A percentile compares a stretch with the other conserved stretches of the same genome.
These are phyloP conservation scores for Xanthorhoe spadicearia DNA, from an alignment of 2,888 invertebrate species.

Conservation along the genomic window DNA sequence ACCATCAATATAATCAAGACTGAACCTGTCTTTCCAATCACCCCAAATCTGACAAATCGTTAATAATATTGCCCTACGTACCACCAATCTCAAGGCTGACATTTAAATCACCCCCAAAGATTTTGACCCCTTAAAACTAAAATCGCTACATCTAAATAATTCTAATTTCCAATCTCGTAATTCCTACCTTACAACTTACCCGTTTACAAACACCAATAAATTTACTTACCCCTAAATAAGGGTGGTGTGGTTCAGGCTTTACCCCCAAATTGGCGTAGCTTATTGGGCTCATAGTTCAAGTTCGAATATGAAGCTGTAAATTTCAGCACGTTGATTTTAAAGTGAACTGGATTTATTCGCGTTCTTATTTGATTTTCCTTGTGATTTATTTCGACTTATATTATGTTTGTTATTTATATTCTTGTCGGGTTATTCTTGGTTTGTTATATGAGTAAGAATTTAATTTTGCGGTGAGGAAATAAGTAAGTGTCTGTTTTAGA, in stretches of 20 bases:
- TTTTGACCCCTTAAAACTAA: too few species aligned
- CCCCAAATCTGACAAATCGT: too few species aligned
- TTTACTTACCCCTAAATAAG: slow-evolving; percentile 19
- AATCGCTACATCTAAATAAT: background rate
- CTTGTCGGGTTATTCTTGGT: background rate
- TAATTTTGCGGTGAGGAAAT: background rate
- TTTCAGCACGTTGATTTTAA: slow-evolving; percentile 43
- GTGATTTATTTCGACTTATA: slow-evolving; percentile 27
- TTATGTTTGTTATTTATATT: background rate
- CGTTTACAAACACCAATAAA: slow-evolving; percentile 22
- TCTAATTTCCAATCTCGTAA: background rate
- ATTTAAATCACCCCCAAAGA: too few species aligned
- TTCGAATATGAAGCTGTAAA: slow-evolving; percentile 50
- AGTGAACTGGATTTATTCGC: slow-evolving; percentile 41
- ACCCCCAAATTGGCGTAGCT: slow-evolving; percentile 61
- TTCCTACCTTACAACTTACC: background rate
- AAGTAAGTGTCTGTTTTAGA: background rate
- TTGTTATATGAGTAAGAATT: background rate
- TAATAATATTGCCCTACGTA: too few species aligned
- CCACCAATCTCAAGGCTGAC: too few species aligned
- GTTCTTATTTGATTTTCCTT: slow-evolving; percentile 38
- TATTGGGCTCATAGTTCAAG: slow-evolving; percentile 66
- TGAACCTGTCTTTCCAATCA: too few species aligned
- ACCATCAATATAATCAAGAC: too few species aligned
- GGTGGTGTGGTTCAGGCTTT: slow-evolving; percentile 48